These are phyloP conservation scores for Neolamprologus brichardi DNA, from an alignment of 2,113 vertebrate genomes.

Conservation along the genomic window DNA sequence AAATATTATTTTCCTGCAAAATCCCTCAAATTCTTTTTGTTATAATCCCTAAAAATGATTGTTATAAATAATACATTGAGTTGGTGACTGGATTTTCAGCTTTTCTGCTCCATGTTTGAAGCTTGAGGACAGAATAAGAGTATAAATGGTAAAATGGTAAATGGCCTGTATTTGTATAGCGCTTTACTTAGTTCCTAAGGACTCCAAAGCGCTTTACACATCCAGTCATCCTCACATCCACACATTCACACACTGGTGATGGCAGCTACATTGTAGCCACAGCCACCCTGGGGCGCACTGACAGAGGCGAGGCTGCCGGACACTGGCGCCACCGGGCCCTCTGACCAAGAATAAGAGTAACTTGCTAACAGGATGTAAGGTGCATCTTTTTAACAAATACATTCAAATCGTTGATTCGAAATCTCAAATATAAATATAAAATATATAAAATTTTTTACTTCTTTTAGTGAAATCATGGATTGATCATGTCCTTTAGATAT, in stretches of 20 bases:
- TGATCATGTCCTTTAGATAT: background rate
- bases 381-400: background rate
- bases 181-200: too few species aligned
- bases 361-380: background rate
- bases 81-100: background rate
- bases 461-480: background rate
- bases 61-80: background rate
- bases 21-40: background rate
- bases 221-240: too few species aligned
- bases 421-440: background rate
- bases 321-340: too few species aligned
- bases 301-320: too few species aligned
- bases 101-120: background rate
- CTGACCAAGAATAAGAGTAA: background rate
- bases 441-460: background rate
- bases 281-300: too few species aligned
- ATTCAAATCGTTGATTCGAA: background rate
- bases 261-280: too few species aligned
- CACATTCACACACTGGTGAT: too few species aligned
- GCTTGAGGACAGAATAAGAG: background rate
- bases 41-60: background rate
- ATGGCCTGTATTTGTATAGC: too few species aligned
- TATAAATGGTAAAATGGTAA: background rate
- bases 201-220: too few species aligned
- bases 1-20: background rate